phyloP scores from a whole-genome alignment of 2,797 vertebrate species.

The Hozukius guyotensis region DNA sequence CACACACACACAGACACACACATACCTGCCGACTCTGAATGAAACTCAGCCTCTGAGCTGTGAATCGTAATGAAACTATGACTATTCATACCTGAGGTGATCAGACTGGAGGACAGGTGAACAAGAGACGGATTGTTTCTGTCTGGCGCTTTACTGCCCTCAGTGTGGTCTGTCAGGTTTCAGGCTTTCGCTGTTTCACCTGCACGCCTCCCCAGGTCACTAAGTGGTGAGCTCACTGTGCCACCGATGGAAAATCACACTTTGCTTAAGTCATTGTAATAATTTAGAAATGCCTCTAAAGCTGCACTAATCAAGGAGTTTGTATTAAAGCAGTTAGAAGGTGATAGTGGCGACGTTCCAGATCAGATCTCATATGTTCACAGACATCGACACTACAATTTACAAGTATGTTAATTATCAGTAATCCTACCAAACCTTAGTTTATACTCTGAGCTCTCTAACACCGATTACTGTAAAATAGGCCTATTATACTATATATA shows the following conservation, averaged over 20 bases:
- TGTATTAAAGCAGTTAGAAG: too few species aligned
- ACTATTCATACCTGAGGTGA: neutral
- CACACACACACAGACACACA: neutral
- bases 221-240: neutral
- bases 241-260: neutral
- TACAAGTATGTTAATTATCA: neutral
- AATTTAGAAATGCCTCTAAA: neutral
- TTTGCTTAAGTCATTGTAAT: neutral
- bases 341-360: too few species aligned
- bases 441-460: neutral
- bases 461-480: neutral
- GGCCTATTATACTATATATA: too few species aligned
- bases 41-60: neutral
- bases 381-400: neutral
- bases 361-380: neutral
- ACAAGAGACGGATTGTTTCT: conserved; percentile 17
- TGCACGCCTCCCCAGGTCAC: neutral
- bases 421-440: neutral
- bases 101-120: neutral
- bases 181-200: neutral
- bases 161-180: neutral
- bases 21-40: too few species aligned
- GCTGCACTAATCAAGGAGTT: neutral
- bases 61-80: neutral
- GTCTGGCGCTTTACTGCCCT: neutral